Percentiles rank a stretch among this genome's conserved stretches.
phyloP scores from a whole-genome alignment of 2,888 invertebrate species.

The Zaprionus lineosus region DNA sequence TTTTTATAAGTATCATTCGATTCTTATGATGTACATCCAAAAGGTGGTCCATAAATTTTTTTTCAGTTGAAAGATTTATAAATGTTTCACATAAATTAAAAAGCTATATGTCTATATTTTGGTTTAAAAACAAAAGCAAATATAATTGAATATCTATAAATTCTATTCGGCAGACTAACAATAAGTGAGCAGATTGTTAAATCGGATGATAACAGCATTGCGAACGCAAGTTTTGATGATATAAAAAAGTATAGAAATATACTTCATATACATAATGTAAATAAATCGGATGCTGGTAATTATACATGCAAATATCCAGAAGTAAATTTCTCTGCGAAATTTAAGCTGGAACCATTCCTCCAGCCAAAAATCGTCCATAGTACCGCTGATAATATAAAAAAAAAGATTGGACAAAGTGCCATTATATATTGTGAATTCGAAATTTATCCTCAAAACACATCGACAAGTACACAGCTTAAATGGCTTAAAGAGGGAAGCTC shows the following conservation, averaged over 20 bases:
- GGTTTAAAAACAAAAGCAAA: too few relatives aligned
- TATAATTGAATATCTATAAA: not conserved
- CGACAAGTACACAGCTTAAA: slow-evolving; percentile 72
- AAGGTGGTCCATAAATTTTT: too few relatives aligned
- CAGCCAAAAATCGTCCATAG: slow-evolving; percentile 82
- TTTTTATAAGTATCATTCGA: too few relatives aligned
- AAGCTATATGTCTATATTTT: not conserved
- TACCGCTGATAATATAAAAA: slow-evolving; percentile 83
- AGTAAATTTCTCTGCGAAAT: slow-evolving; percentile 69
- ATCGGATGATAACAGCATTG: slow-evolving; percentile 32
- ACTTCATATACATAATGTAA: slow-evolving; percentile 84
- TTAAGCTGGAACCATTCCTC: slow-evolving; percentile 79
- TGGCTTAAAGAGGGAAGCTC: slow-evolving; percentile 85
- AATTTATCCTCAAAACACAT: slow-evolving; percentile 85
- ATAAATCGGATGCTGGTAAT: slow-evolving; percentile 85
- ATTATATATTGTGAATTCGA: slow-evolving; percentile 85
- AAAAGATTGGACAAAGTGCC: slow-evolving; percentile 84
- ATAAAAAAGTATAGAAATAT: slow-evolving; percentile 77
- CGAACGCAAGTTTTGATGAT: slow-evolving; percentile 27
- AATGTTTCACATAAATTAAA: slow-evolving; percentile 3
- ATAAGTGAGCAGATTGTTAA: slow-evolving; percentile 30
- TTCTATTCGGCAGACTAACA: slow-evolving; percentile 55
- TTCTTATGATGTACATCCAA: too few relatives aligned
- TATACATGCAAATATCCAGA: slow-evolving; percentile 85
- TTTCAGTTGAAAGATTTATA: too few relatives aligned